A percentile compares a stretch with the other conserved stretches of the same genome.
phyloP scores from a whole-genome alignment of 2,888 invertebrate species.

The Linnaemya vulpina region DNA sequence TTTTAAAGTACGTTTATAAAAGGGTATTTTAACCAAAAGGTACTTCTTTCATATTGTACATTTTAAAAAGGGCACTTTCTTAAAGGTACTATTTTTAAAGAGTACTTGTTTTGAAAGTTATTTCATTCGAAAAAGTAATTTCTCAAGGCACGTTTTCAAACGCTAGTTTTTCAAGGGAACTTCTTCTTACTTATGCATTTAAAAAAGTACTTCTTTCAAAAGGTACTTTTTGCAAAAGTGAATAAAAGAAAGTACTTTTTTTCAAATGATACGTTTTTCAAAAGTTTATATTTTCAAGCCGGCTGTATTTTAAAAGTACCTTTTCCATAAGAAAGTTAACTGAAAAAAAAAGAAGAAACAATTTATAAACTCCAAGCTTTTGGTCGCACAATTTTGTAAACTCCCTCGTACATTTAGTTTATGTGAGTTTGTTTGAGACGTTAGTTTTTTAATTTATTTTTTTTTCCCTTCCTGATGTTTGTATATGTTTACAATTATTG shows the following conservation, averaged over 20 bases:
- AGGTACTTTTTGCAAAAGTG: not conserved
- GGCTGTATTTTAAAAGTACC: too few relatives aligned
- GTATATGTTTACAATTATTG: constrained; percentile 27
- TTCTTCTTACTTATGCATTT: too few relatives aligned
- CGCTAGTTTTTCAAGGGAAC: too few relatives aligned
- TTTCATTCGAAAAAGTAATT: too few relatives aligned
- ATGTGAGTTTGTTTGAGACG: constrained; percentile 19
- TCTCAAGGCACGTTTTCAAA: too few relatives aligned
- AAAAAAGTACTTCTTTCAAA: not conserved
- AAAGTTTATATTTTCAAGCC: not conserved
- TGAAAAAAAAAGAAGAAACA: too few relatives aligned
- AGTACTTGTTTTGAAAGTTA: not conserved
- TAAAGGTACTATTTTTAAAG: not conserved
- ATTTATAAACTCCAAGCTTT: too few relatives aligned
- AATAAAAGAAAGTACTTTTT: not conserved
- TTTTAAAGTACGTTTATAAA: not conserved
- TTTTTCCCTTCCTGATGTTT: not conserved
- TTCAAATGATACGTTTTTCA: not conserved
- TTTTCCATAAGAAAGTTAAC: not conserved
- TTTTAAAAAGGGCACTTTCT: too few relatives aligned
- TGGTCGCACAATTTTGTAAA: not conserved
- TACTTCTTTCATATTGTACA: not conserved
- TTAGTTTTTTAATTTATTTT: constrained; percentile 25
- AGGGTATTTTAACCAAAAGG: not conserved
- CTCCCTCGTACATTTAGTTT: not conserved